These are phyloP conservation scores for Tokudaia tokunoshimensis DNA, from an alignment of 2,797 vertebrate species.

Conservation along the genomic window DNA sequence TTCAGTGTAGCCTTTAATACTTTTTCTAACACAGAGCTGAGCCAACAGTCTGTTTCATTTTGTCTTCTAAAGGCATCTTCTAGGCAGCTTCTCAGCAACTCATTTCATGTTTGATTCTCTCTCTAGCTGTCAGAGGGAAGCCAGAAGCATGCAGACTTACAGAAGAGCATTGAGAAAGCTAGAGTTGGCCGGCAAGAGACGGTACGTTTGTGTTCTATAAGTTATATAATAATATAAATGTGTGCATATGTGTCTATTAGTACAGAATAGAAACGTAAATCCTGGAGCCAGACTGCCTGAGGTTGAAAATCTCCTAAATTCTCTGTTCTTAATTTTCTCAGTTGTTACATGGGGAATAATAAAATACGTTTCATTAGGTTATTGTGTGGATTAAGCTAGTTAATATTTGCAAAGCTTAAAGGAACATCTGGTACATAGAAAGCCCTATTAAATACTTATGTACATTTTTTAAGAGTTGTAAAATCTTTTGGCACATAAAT, in stretches of 20 bases:
- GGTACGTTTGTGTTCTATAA: conserved; percentile 87
- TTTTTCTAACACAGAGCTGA: conserved; percentile 14
- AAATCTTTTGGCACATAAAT: not conserved
- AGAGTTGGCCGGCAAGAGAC: conserved; percentile 95
- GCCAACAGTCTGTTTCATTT: conserved; percentile 8
- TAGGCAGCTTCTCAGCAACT: not conserved
- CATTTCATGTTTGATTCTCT: conserved; percentile 74
- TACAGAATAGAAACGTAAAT: not conserved
- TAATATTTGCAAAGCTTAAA: conserved; percentile 50
- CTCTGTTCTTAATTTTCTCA: conserved; percentile 44
- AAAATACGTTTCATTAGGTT: conserved; percentile 46
- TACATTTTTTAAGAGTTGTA: conserved; percentile 42
- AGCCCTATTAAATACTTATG: conserved; percentile 48
- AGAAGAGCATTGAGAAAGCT: conserved; percentile 92
- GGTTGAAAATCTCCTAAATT: conserved; percentile 25
- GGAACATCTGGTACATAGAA: not conserved
- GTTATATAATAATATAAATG: not conserved
- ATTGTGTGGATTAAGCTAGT: conserved; percentile 51
- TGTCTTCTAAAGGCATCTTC: conserved; percentile 26
- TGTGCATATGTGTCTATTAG: not conserved
- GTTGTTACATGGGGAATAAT: conserved; percentile 50
- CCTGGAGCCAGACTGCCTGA: not conserved
- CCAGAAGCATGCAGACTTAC: conserved; percentile 89
- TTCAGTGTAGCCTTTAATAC: not conserved
- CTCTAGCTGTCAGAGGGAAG: conserved; percentile 92